Base-by-base conservation (phyloP, 2,888 invertebrate species). In the Hemicrepidius hirtus region DNA sequence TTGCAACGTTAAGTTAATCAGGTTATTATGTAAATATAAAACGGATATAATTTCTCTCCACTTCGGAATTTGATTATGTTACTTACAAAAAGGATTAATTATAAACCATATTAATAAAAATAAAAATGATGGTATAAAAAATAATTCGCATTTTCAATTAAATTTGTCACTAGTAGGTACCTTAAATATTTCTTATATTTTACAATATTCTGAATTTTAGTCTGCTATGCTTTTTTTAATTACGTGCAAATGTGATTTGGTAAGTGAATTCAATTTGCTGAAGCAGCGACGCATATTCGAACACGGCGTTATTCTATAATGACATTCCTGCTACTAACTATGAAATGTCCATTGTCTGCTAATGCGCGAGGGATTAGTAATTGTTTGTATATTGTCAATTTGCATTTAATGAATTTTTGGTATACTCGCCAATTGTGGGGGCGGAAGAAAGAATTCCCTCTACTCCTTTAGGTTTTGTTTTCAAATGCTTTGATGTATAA, bases 381-480 rank as follows among this genome's bases (percentile, higher is more conserved):
- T 86, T 86, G 85, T 86, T 86, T 85, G 85, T 85, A 84, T 85
- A 86, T 85, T 85, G 86, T 84, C 85, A 85, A 85, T 85, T 85
- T 85, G 83, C 85, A 85, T 84, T 77, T 84, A 84, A 85, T 84
- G 83, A 84, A 84, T 84, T 78, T 76, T 72, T 62, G 71, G 71
- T 18, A 18, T 18, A 46, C 24, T 55, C n/a, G 28, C 41, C 21
- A 21, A 65, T 65, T 24, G 50, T 12, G 4, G 32, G 24, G 28
- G 37, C 24, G 9, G 37, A 40, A 5, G 7, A 32, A 32, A 9
- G 32, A n/a, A n/a, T n/a, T n/a, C n/a, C n/a, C n/a, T n/a, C n/a
- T n/a, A n/a, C n/a, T n/a, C n/a, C n/a, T n/a, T n/a, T n/a, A n/a
- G n/a, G n/a, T n/a, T n/a, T n/a, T n/a, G n/a, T n/a, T n/a, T n/a